Conservation (phyloP, 2,113 vertebrate genomes). For the Callocephalon fimbriatum region DNA sequence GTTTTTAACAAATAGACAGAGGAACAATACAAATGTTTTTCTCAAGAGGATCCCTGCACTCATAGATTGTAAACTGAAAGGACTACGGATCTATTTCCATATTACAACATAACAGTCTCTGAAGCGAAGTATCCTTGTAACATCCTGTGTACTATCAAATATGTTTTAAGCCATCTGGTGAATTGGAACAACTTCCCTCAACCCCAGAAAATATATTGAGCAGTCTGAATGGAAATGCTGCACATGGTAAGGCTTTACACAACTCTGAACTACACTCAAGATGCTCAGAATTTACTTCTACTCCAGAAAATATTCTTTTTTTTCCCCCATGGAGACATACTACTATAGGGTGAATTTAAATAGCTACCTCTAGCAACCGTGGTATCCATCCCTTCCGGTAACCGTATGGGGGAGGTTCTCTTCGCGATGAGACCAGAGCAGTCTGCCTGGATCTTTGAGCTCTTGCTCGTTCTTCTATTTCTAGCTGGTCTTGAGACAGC, state of each 20-base stretch:
- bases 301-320: background rate
- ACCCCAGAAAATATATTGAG: background rate
- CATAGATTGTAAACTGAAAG: background rate
- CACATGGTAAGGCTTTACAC: accelerated
- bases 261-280: background rate
- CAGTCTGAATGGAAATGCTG: background rate
- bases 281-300: background rate
- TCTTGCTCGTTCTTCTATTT: constrained; percentile 89
- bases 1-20: background rate
- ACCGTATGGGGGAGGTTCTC: constrained; percentile 91
- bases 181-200: background rate
- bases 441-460: constrained; percentile 90
- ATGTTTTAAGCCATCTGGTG: background rate
- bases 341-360: background rate
- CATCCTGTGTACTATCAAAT: background rate
- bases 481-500: constrained; percentile 96
- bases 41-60: background rate
- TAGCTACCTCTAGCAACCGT: constrained; percentile 84
- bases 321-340: background rate
- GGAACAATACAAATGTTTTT: background rate
- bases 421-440: constrained; percentile 88
- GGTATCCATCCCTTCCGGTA: constrained; percentile 94
- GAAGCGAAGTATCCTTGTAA: background rate
- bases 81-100: background rate
- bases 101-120: background rate